Base-by-base conservation (phyloP, 2,888 invertebrate species). In the Philonicus albiceps region DNA sequence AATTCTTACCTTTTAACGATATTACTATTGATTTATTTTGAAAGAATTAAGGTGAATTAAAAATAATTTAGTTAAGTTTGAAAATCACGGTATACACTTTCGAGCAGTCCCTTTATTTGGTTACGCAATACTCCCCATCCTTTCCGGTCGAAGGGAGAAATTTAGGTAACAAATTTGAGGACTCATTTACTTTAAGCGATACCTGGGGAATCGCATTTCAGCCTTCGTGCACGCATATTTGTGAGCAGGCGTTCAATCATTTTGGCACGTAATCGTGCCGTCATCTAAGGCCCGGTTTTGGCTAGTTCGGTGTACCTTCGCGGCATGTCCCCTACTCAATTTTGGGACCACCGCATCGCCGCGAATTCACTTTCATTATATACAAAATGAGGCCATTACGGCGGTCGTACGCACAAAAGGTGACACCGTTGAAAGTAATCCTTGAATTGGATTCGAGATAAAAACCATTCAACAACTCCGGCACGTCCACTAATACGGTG, bases 371-470 rank as follows among this genome's bases (percentile, higher is more conserved):
- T 81, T 81, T 64, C 81, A 64, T 81, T 64, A 81, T 64, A 81
- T 31, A 13, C 27, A 34, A 22, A 55, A 64, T n/a, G 16, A 55
- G 64, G 64, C 34, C 64, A 64, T 64, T 55, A 81, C 31, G n/a
- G 49, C 78, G 31, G 55, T 55, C 55, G 19, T 49, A 81, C 81
- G 55, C 64, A 55, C 55, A 84, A 84, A 73, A 73, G 73, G 72
- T 84, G 84, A 40, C 84, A 73, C 73, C 84, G 40, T 43, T 73
- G 84, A 84, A 84, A 84, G 73, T 84, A 84, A 84, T 84, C 84
- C 73, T 27, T 30, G 84, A 84, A 84, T 84, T 84, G 84, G 84
- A 72, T 84, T 43, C 55, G 27, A 84, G 84, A 84, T 84, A 84
- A 84, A 84, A 73, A 73, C 73, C 72, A 55, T 27, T 49, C 73